Evolutionary conservation across 2,797 vertebrate genomes (phyloP).

Genomic region (Dicrostonyx torquatus): DNA sequence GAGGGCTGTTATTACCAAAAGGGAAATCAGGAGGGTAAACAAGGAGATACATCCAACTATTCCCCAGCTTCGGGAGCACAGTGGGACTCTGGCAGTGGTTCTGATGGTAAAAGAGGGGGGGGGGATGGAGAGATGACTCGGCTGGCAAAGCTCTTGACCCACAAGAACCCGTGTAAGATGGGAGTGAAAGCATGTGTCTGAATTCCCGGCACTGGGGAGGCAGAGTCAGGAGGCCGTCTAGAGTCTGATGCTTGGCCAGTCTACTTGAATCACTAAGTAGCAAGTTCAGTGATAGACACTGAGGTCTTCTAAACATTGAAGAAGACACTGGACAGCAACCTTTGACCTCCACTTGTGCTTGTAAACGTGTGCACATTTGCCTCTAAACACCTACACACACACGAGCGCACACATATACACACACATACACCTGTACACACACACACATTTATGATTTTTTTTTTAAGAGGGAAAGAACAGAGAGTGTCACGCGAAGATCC

Average conservation of each 20-base stretch:
- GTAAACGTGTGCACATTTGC: background rate
- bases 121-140: background rate
- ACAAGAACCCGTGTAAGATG: too few relatives aligned
- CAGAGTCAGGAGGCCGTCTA: background rate
- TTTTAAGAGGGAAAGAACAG: background rate
- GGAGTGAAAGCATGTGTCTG: background rate
- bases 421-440: background rate
- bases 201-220: accelerated
- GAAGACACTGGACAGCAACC: background rate
- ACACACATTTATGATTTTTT: background rate
- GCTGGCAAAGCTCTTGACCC: background rate
- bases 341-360: background rate
- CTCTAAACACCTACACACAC: background rate
- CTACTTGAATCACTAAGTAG: background rate
- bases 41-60: accelerated
- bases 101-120: too few relatives aligned
- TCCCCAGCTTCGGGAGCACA: background rate
- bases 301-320: background rate
- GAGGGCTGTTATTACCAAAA: background rate
- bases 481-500: accelerated
- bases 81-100: background rate
- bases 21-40: too few relatives aligned
- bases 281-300: background rate
- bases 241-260: background rate
- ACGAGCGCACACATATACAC: background rate